phyloP scores from a whole-genome alignment of 2,888 invertebrate genomes.

The Dastarcus helophoroides region DNA sequence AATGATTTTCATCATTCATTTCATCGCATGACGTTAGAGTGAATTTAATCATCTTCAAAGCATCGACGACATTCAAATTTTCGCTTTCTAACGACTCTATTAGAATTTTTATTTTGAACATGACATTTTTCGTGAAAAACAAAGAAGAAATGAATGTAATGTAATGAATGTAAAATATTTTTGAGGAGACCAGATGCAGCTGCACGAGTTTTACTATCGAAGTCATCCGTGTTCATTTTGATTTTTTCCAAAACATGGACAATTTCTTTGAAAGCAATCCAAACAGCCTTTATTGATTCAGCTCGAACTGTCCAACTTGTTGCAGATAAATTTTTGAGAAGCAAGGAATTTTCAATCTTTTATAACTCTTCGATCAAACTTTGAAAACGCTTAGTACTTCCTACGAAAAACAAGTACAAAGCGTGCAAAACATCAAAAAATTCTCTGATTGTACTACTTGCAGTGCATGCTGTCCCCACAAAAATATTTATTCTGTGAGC shows the following conservation, averaged over 20 bases:
- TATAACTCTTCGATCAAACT: conserved; percentile 1
- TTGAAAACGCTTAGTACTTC: conserved; percentile 3
- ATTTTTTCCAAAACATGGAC: conserved; percentile 3
- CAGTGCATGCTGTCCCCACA: conserved; percentile 4
- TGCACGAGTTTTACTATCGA: conserved; percentile 2
- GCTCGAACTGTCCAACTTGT: conserved; percentile 4
- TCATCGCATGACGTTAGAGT: conserved; percentile 1
- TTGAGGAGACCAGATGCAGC: conserved; percentile 1
- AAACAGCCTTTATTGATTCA: conserved; percentile 3
- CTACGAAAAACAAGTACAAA: conserved; percentile 1
- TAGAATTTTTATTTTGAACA: conserved; percentile 4
- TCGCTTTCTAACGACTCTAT: conserved; percentile 1
- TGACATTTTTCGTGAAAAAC: too few species aligned
- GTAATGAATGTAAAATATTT: conserved; percentile 2
- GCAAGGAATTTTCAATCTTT: conserved; percentile 5
- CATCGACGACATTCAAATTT: conserved; percentile 4
- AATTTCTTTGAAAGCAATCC: conserved; percentile 1
- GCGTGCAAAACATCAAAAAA: conserved; percentile 2
- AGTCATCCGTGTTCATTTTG: background rate
- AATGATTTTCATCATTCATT: too few species aligned
- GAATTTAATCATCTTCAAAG: background rate
- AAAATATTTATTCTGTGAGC: conserved; percentile 5
- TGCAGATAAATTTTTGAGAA: conserved; percentile 3
- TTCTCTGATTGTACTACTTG: background rate
- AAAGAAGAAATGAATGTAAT: conserved; percentile 3